Base-by-base conservation (phyloP, 2,888 invertebrate genomes). In the Gymnoscelis rufifasciata region DNA sequence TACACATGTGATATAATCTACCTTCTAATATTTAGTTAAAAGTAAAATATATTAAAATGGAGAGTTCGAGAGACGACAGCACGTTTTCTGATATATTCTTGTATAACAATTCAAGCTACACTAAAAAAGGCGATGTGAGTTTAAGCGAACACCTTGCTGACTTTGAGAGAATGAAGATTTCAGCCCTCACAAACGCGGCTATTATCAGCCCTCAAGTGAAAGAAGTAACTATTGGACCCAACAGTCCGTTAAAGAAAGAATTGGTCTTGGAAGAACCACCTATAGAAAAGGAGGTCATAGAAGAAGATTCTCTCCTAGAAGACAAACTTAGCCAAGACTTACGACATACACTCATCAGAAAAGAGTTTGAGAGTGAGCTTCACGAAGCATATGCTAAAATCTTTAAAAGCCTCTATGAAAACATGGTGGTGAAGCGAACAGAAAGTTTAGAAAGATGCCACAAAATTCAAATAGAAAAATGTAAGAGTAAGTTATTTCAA, bases 121-220 rank as follows among this genome's bases (percentile, higher is more conserved):
- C 42, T 15, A 72, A 63, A 51, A 71, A 66, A 54, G 64, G 65
- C 7, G 74, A 80, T 46, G 55, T 73, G 8, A 78, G 74, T 57
- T 61, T 82, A 40, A 74, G 72, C 41, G 78, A 78, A 38, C 65
- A 75, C 37, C 62, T 83, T 13, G 68, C 74, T 2, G 81, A 76
- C 56, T 80, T 91, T 62, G 87, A 86, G 43, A 82, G 82, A 59
- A 68, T 92, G 36, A 90, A 91, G 58, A 77, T 91, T 47, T 90
- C 92, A 2, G 91, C 90, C 3, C 67, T 92, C 14, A 86, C 82
- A 27, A 92, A 91, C 68, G 90, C 90, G 2, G 88, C 86, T 11
- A 77, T 79, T 62, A 83, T 91, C 15, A 90, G 90, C 49, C 81
- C 83, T 1, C 62, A 71, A 26, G 74, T 91, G 1, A 82, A 83